Evolutionary conservation across 1,140 invertebrate species (phyloP).

Genomic region (Aphis craccivora): DNA sequence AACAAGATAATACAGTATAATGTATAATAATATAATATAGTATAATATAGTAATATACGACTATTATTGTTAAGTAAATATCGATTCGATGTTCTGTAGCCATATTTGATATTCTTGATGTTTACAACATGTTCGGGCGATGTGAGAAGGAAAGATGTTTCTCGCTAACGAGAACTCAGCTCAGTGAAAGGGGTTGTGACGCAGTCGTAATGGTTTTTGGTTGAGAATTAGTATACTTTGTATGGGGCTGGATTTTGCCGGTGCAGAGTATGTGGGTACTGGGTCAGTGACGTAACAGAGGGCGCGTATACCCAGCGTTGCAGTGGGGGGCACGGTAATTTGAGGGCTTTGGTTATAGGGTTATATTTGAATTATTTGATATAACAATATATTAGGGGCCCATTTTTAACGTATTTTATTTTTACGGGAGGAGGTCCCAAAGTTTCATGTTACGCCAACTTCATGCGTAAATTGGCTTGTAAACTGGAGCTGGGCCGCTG

Average conservation of each 20-base stretch:
- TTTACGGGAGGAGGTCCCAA: no score
- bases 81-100: not conserved
- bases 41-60: no score
- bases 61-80: no score
- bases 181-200: not conserved
- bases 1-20: no score
- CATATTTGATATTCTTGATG: no score
- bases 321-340: not conserved
- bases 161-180: not conserved
- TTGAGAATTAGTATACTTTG: slow-evolving; percentile 30
- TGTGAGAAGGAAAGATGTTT: not conserved
- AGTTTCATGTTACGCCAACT: no score
- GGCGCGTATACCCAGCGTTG: slow-evolving; percentile 13
- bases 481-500: slow-evolving; percentile 62
- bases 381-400: no score
- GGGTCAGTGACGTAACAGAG: slow-evolving; percentile 44
- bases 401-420: no score
- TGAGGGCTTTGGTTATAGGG: no score
- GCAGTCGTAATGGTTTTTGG: not conserved
- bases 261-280: slow-evolving; percentile 56
- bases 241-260: slow-evolving; percentile 60
- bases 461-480: slow-evolving; percentile 47
- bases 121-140: not conserved
- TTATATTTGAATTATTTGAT: no score
- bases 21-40: no score